Evolutionary conservation across 2,113 vertebrate species (phyloP).

Genomic region (Gobiocypris rarus): DNA sequence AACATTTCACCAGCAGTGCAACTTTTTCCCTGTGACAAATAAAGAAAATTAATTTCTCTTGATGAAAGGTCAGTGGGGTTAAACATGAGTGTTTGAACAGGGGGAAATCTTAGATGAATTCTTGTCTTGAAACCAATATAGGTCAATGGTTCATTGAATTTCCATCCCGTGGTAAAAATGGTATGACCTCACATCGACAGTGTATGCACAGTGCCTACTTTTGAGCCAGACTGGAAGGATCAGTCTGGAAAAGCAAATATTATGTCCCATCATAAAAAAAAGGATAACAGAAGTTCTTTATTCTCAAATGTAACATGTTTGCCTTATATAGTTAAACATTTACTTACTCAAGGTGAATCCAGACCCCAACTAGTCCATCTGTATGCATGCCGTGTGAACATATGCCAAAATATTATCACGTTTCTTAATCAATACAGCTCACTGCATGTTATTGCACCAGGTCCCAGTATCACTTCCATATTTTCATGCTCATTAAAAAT

Average conservation of each 20-base stretch:
- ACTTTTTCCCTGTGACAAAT: constrained; percentile 70
- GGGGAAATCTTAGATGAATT: constrained; percentile 69
- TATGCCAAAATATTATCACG: neutral
- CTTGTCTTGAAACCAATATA: constrained; percentile 69
- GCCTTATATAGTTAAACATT: constrained; percentile 53
- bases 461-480: constrained; percentile 50
- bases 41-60: constrained; percentile 75
- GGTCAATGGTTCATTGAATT: constrained; percentile 69
- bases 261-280: constrained; percentile 7
- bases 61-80: constrained; percentile 70
- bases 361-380: neutral
- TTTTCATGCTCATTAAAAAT: constrained; percentile 62
- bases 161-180: constrained; percentile 68
- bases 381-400: constrained; percentile 3
- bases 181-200: constrained; percentile 73
- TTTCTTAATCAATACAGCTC: neutral
- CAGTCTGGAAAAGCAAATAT: constrained; percentile 3
- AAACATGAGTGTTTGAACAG: constrained; percentile 63
- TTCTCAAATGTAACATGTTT: constrained; percentile 53
- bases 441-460: constrained; percentile 17
- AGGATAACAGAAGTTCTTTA: constrained; percentile 20
- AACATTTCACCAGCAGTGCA: constrained; percentile 70
- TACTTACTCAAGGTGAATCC: constrained; percentile 31
- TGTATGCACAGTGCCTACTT: constrained; percentile 67
- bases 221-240: constrained; percentile 1